Conservation (phyloP, 1,140 invertebrate genomes). For the Drosophila nebulosa region DNA sequence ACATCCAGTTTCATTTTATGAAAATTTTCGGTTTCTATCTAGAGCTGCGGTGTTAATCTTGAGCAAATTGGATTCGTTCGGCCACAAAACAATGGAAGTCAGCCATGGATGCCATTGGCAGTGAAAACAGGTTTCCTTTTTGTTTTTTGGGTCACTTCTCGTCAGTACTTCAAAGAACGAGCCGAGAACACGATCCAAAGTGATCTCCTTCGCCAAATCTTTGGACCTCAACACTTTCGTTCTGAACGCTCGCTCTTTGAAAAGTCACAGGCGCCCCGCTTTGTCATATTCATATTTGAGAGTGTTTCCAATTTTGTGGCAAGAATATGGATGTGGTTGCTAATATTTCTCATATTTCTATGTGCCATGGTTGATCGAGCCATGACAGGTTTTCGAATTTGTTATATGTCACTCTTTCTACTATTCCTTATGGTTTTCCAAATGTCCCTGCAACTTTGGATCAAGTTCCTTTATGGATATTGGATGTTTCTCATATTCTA, state of each 20-base stretch:
- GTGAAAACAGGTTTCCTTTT: conserved; percentile 93
- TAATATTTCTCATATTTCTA: conserved; percentile 94
- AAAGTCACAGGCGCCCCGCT: conserved; percentile 69
- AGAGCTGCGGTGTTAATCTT: conserved; percentile 84
- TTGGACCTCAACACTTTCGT: conserved; percentile 85
- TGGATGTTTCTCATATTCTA: conserved; percentile 98
- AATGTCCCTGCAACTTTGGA: conserved; percentile 94
- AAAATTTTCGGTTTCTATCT: not conserved
- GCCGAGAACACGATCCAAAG: conserved; percentile 82
- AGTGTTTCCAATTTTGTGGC: conserved; percentile 87
- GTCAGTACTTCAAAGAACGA: conserved; percentile 93
- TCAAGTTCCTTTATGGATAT: conserved; percentile 95
- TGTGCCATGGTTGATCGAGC: conserved; percentile 92
- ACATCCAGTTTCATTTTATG: not conserved
- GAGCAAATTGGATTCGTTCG: conserved; percentile 93
- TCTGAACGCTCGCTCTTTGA: conserved; percentile 81
- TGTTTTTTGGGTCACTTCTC: conserved; percentile 97
- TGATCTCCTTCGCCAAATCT: conserved; percentile 86
- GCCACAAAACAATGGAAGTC: conserved; percentile 81
- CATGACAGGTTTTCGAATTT: conserved; percentile 96
- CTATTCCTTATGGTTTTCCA: conserved; percentile 96
- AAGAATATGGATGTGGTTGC: conserved; percentile 98
- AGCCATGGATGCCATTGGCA: conserved; percentile 88
- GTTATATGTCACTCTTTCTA: conserved; percentile 98
- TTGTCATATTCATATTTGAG: conserved; percentile 84